Percentiles rank a stretch among this genome's conserved stretches.
Conservation (phyloP, 2,113 vertebrate genomes). For the Oplegnathus fasciatus region DNA sequence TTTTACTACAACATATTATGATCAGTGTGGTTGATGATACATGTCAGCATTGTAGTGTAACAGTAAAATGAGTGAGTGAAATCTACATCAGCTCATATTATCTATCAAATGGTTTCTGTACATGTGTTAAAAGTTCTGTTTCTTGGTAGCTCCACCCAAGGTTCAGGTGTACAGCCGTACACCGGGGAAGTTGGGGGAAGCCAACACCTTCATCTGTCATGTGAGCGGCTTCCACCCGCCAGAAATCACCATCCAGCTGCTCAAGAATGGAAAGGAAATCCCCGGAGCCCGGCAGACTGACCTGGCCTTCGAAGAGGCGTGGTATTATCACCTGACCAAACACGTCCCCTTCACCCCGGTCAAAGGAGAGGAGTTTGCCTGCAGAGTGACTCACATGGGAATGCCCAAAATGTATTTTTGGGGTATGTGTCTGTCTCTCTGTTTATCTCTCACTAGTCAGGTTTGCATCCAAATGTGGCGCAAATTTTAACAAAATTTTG, state of each 20-base stretch:
- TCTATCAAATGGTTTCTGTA: too few relatives aligned
- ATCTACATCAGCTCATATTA: too few relatives aligned
- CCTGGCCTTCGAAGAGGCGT: constrained; percentile 86
- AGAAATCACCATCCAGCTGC: constrained; percentile 77
- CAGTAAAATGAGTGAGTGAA: too few relatives aligned
- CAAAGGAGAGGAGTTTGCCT: accelerated
- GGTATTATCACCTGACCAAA: constrained; percentile 88
- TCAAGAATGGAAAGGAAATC: constrained; percentile 63
- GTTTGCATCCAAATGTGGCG: too few relatives aligned
- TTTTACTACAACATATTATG: too few relatives aligned
- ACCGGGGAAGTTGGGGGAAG: accelerated
- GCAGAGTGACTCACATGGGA: constrained; percentile 70
- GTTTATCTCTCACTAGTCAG: neutral
- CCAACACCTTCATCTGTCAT: constrained; percentile 87
- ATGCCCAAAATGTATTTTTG: accelerated
- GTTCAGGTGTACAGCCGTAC: constrained; percentile 86
- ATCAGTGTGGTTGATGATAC: neutral
- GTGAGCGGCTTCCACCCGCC: constrained; percentile 86
- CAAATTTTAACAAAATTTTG: too few relatives aligned
- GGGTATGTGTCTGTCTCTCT: constrained; percentile 77
- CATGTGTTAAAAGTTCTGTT: neutral
- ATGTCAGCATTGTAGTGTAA: neutral
- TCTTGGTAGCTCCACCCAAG: constrained; percentile 60
- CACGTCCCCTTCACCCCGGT: constrained; percentile 60
- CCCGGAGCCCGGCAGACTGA: constrained; percentile 5